Evolutionary conservation across 2,888 invertebrate genomes (phyloP), one percentile per base, ranked within the genome.

Genomic region (Melinaea marsaeus): DNA sequence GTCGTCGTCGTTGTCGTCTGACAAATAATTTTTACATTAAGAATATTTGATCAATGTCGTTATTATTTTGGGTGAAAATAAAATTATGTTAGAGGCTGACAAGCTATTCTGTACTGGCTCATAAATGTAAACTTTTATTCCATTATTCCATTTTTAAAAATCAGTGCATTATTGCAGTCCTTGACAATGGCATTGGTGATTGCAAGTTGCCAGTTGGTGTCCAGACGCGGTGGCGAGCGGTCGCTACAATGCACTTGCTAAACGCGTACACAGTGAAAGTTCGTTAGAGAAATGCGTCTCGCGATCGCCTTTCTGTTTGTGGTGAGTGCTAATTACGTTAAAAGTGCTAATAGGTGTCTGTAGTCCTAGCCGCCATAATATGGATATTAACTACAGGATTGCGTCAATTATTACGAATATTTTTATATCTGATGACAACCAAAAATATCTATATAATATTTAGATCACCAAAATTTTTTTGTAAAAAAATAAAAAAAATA

Each of bases 301-400:
- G 85, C 86, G 81, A 84, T 88, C 84, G 86, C 84, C 84, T 84
- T 88, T 83, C 84, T 90, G 84, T 85, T 89, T 88, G 87, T 89
- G 90, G 90, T 90, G 90, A 90, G 90, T 90, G 88, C 78, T 81
- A 81, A 84, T 83, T 84, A 81, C 79, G 80, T 67, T 69, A 66
- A 68, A 69, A 71, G 69, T 71, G 71, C 68, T 71, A 67, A 71
- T 62, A 64, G 57, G 64, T 66, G 60, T 58, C 63, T 67, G 64
- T 42, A 42, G 42, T 51, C 32, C 51, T 51, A 51, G 51, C 6
- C 11, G 32, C 13, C 46, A n/a, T n/a, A n/a, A 4, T 46, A 7
- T 51, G 51, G 22, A 56, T 51, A 47, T 60, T 47, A 59, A 65
- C 66, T 63, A 62, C 61, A 47, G 60, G 65, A 58, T 58, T 32